phyloP scores from a whole-genome alignment of 2,797 vertebrate species.

The Pyrocephalus nanus region DNA sequence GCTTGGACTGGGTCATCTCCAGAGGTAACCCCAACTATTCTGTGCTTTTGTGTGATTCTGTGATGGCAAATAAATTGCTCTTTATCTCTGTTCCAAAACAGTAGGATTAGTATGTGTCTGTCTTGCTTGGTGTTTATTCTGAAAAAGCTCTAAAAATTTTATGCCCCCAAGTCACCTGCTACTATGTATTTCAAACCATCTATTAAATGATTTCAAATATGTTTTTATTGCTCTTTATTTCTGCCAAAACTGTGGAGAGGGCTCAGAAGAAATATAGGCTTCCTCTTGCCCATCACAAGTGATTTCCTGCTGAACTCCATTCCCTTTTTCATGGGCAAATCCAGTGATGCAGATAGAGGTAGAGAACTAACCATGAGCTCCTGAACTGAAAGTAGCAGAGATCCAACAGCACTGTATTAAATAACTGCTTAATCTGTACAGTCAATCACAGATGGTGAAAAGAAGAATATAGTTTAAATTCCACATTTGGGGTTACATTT shows the following conservation, averaged over 20 bases:
- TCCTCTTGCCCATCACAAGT: neutral
- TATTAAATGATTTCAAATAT: neutral
- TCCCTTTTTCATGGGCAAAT: neutral
- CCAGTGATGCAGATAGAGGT: neutral
- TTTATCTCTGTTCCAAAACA: neutral
- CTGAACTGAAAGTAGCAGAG: neutral
- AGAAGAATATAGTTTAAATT: neutral
- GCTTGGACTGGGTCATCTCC: neutral
- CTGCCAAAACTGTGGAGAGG: neutral
- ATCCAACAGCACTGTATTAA: neutral
- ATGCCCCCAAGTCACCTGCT: neutral
- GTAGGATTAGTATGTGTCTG: neutral
- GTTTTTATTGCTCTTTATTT: neutral
- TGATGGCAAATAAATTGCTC: neutral
- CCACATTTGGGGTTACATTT: neutral
- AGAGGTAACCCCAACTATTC: neutral
- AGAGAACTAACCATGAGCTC: neutral
- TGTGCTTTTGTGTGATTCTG: neutral
- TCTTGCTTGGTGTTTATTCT: neutral
- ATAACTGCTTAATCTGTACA: neutral
- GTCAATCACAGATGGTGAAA: neutral
- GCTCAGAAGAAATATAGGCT: neutral
- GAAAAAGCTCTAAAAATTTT: neutral
- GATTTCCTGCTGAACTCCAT: neutral
- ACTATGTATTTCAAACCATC: neutral